Percentiles rank a stretch among this genome's conserved stretches.
Evolutionary conservation across 2,888 invertebrate species (phyloP).

Genomic region (Neoscelio sp.): DNA sequence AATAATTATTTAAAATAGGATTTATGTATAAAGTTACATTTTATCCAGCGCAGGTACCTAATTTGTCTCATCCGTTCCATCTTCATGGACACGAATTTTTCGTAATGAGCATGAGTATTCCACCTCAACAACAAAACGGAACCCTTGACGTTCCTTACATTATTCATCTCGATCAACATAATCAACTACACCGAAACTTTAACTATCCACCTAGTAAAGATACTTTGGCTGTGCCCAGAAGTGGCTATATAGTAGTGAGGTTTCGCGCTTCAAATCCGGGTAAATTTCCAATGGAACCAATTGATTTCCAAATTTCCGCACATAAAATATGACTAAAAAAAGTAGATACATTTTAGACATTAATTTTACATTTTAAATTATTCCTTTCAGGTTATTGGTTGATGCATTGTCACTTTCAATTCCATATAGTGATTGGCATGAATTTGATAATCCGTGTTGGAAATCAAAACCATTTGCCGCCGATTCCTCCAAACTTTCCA

Average conservation of each 20-base stretch:
- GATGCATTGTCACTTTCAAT: slow-evolving; percentile 78
- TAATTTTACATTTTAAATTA: too few species aligned
- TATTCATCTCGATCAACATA: slow-evolving; percentile 91
- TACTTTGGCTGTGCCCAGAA: slow-evolving; percentile 95
- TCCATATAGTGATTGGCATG: slow-evolving; percentile 76
- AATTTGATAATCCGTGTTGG: slow-evolving; percentile 74
- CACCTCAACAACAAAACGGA: slow-evolving; percentile 87
- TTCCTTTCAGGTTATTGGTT: slow-evolving; percentile 78
- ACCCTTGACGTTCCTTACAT: slow-evolving; percentile 82
- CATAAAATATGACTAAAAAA: too few species aligned
- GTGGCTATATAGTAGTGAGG: slow-evolving; percentile 94
- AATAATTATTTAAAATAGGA: not conserved
- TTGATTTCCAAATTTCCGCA: slow-evolving; percentile 9
- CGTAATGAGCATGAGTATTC: slow-evolving; percentile 94
- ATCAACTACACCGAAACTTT: slow-evolving; percentile 91
- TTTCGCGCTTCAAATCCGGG: slow-evolving; percentile 95
- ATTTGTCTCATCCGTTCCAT: slow-evolving; percentile 96
- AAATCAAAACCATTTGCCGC: slow-evolving; percentile 69
- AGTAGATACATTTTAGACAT: slow-evolving; percentile 25
- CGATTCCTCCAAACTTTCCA: slow-evolving; percentile 72
- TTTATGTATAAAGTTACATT: not conserved
- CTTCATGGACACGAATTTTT: slow-evolving; percentile 93
- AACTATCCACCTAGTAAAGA: slow-evolving; percentile 93
- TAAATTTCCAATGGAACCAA: slow-evolving; percentile 70
- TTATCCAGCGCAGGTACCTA: slow-evolving; percentile 91